These are phyloP conservation scores for Amphipyra berbera DNA, from an alignment of 2,888 invertebrate species.

Conservation along the genomic window DNA sequence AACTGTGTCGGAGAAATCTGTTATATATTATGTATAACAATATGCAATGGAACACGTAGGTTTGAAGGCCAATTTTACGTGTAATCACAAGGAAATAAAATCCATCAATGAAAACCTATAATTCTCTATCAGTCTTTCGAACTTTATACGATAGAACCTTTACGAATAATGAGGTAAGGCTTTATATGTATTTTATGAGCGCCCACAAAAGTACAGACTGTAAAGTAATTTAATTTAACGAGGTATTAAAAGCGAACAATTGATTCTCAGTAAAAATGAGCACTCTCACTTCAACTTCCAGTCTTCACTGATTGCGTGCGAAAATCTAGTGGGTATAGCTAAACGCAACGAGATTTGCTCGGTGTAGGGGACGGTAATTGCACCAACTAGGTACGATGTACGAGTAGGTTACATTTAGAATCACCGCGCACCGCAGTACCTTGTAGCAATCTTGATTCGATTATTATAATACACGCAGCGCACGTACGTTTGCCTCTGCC, in stretches of 20 bases:
- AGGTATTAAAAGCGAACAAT: conserved; percentile 21
- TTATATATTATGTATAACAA: background rate
- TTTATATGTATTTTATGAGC: background rate
- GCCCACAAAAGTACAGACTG: background rate
- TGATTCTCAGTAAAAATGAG: conserved; percentile 20
- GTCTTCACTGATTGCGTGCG: conserved; percentile 67
- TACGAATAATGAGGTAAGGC: no score
- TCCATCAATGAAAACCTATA: background rate
- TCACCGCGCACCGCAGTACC: conserved; percentile 58
- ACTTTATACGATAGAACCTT: background rate
- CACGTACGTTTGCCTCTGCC: conserved; percentile 66
- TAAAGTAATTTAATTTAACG: conserved; percentile 8
- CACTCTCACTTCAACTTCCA: conserved; percentile 14
- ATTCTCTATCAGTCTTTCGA: background rate
- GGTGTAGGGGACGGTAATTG: conserved; percentile 71
- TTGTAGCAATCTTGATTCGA: conserved; percentile 81
- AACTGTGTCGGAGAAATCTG: conserved; percentile 6
- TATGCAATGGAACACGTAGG: background rate
- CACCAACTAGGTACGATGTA: conserved; percentile 62
- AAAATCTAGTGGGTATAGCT: conserved; percentile 75
- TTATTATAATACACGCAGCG: conserved; percentile 80
- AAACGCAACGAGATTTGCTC: conserved; percentile 63
- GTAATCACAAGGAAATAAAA: background rate
- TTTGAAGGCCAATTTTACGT: conserved; percentile 2
- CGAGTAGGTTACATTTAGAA: conserved; percentile 72